Evolutionary conservation across 1,140 invertebrate genomes (phyloP).

Genomic region (Aphidius ervi): DNA sequence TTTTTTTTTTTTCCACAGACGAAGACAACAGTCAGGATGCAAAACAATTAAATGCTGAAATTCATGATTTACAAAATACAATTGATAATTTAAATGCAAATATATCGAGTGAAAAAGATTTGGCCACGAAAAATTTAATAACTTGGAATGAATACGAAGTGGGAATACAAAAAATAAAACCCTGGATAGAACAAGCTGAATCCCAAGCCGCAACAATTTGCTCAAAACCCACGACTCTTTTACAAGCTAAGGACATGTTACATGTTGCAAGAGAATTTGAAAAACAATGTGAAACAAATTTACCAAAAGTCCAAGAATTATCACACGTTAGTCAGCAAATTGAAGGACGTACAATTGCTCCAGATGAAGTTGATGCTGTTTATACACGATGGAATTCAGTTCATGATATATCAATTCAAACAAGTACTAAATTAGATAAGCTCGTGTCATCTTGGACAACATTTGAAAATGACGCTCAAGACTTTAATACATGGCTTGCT

Average conservation of each 20-base stretch:
- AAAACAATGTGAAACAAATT: constrained; percentile 71
- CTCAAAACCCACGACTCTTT: constrained; percentile 69
- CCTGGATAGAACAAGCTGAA: constrained; percentile 85
- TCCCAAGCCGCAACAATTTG: constrained; percentile 64
- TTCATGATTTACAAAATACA: constrained; percentile 64
- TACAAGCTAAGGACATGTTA: constrained; percentile 75
- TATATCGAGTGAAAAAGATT: constrained; percentile 67
- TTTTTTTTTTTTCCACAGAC: constrained; percentile 38
- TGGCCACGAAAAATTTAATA: constrained; percentile 70
- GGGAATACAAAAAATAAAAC: constrained; percentile 73
- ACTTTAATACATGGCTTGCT: constrained; percentile 70
- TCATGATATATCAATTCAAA: constrained; percentile 69
- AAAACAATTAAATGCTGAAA: constrained; percentile 64
- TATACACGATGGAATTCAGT: constrained; percentile 74
- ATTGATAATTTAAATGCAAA: constrained; percentile 66
- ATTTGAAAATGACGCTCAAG: constrained; percentile 68
- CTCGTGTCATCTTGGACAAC: constrained; percentile 76
- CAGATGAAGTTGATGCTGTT: constrained; percentile 77
- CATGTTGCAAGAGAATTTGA: constrained; percentile 66
- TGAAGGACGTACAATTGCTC: constrained; percentile 65
- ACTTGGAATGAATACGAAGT: constrained; percentile 84
- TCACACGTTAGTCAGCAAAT: constrained; percentile 70
- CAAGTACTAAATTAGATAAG: constrained; percentile 72
- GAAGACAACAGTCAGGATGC: constrained; percentile 63
- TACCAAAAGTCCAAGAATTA: constrained; percentile 69